A percentile compares a stretch with the other conserved stretches of the same genome.
Conservation (phyloP, 2,797 vertebrate genomes). For the Urophycis tenuis region DNA sequence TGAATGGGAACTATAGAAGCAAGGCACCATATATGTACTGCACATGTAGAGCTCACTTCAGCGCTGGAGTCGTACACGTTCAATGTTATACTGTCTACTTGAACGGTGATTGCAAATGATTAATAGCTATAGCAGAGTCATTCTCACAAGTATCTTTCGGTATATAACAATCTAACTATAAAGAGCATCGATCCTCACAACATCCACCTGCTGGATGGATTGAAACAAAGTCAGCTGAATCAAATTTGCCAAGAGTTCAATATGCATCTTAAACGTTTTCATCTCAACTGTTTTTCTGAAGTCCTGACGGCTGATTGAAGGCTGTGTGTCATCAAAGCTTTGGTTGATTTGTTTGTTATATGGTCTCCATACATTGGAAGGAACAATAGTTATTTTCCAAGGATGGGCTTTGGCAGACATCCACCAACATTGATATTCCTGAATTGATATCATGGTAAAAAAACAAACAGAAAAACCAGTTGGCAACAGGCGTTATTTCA, state of each 20-base stretch:
- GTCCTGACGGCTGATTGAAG: background rate
- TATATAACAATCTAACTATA: background rate
- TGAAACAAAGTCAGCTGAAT: slow-evolving; percentile 17
- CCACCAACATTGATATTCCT: background rate
- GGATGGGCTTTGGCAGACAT: background rate
- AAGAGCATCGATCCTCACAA: slow-evolving; percentile 16
- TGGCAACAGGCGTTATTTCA: background rate
- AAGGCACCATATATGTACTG: slow-evolving; percentile 74
- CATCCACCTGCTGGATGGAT: slow-evolving; percentile 11
- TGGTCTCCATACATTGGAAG: background rate
- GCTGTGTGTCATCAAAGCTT: background rate
- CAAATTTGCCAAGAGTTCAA: slow-evolving; percentile 7
- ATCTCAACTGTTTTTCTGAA: background rate
- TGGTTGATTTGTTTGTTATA: background rate
- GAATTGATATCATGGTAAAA: background rate
- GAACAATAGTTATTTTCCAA: background rate
- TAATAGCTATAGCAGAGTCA: slow-evolving; percentile 23
- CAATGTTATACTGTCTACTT: slow-evolving; percentile 20
- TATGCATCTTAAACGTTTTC: slow-evolving; percentile 48
- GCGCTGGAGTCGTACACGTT: slow-evolving; percentile 34
- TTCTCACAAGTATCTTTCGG: slow-evolving; percentile 23
- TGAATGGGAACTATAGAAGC: slow-evolving; percentile 48
- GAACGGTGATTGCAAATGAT: slow-evolving; percentile 15
- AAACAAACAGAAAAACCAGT: background rate
- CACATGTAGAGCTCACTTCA: slow-evolving; percentile 21